These are phyloP conservation scores for Caenorhabditis auriculariae DNA, from an alignment of 2,888 invertebrate genomes.

Conservation along the genomic window DNA sequence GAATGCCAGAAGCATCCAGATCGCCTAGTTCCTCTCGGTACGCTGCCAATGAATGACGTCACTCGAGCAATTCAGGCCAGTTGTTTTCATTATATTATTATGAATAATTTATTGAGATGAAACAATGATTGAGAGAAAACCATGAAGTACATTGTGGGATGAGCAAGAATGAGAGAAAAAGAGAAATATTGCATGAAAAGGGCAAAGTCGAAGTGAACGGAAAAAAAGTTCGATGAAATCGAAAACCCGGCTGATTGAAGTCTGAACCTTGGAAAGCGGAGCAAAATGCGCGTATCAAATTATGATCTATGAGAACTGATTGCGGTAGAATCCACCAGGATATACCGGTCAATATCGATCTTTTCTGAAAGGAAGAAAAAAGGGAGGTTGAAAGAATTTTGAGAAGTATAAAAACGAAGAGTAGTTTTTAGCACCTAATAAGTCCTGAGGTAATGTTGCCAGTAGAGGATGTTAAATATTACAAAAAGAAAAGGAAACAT, in stretches of 20 bases:
- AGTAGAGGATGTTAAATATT: slow-evolving; percentile 66
- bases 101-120: no score
- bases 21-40: slow-evolving; percentile 69
- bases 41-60: slow-evolving; percentile 69
- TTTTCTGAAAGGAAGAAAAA: neutral
- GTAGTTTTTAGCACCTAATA: no score
- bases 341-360: neutral
- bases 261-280: no score
- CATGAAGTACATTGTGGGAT: neutral
- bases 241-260: no score
- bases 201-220: neutral
- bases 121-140: neutral
- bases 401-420: no score
- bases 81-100: neutral
- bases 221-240: no score
- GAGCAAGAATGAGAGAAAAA: slow-evolving; percentile 3
- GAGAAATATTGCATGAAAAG: neutral
- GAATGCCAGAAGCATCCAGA: slow-evolving; percentile 66
- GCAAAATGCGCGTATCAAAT: no score
- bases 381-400: slow-evolving; percentile 1
- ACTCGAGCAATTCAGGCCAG: slow-evolving; percentile 65
- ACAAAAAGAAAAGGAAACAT: slow-evolving; percentile 61
- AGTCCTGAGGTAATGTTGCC: slow-evolving; percentile 63
- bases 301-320: no score
- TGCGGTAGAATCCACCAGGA: neutral